phyloP scores from a whole-genome alignment of 2,797 vertebrate genomes.

The Esox lucius region DNA sequence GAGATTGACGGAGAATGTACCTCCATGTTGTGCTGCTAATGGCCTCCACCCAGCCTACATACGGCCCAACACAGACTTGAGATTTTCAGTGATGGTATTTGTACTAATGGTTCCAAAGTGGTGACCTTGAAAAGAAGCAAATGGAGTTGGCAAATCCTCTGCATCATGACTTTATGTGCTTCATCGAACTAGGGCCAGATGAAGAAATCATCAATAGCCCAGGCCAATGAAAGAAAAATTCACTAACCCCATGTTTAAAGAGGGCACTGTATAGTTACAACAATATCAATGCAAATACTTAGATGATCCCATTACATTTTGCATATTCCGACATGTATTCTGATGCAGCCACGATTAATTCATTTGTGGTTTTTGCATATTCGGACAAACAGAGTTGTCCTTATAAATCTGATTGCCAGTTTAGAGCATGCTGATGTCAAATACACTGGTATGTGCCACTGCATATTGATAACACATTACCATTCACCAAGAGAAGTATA shows the following conservation, averaged over 20 bases:
- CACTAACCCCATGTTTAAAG: neutral
- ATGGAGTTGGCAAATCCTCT: too few relatives aligned
- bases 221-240: neutral
- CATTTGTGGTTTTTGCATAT: conserved; percentile 9
- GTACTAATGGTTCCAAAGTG: too few relatives aligned
- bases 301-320: neutral
- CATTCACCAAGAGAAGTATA: neutral
- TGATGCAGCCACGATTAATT: neutral
- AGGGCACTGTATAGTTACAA: neutral
- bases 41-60: neutral
- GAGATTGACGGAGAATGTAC: conserved; percentile 1
- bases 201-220: too few relatives aligned
- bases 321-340: neutral
- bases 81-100: too few relatives aligned
- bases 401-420: conserved; percentile 17
- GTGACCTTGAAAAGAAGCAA: too few relatives aligned
- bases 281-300: neutral
- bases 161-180: too few relatives aligned
- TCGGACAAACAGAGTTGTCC: conserved; percentile 1
- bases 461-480: conserved; percentile 31
- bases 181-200: neutral
- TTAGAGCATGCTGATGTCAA: conserved; percentile 13
- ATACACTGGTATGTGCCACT: conserved; percentile 9
- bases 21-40: neutral
- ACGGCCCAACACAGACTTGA: too few relatives aligned